Conservation (phyloP, 2,797 vertebrate genomes). For the Hydrolagus colliei region DNA sequence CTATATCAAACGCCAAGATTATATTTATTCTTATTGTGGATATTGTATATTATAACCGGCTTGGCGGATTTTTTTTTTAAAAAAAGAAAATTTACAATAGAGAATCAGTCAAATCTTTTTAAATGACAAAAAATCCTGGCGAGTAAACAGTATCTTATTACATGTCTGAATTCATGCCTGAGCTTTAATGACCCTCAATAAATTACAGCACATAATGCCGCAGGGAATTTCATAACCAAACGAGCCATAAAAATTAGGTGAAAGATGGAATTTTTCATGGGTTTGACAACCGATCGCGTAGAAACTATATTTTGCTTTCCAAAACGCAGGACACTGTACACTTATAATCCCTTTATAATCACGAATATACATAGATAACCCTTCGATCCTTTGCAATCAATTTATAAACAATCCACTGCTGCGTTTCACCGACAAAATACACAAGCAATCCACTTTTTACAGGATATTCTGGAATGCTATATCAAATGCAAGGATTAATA, state of each 20-base stretch:
- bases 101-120: background rate
- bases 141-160: conserved; percentile 10
- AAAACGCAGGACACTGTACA: background rate
- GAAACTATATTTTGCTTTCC: conserved; percentile 1
- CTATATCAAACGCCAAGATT: too few relatives aligned
- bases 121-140: conserved; percentile 2
- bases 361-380: too few relatives aligned
- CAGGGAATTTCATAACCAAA: conserved; percentile 22
- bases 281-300: background rate
- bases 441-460: too few relatives aligned
- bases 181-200: conserved; percentile 24
- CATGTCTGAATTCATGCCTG: conserved; percentile 21
- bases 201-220: conserved; percentile 27
- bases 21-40: too few relatives aligned
- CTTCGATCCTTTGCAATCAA: too few relatives aligned
- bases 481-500: too few relatives aligned
- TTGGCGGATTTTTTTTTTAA: background rate
- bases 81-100: conserved; percentile 1
- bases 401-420: too few relatives aligned
- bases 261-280: conserved; percentile 26
- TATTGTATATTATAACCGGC: background rate
- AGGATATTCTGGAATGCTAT: too few relatives aligned
- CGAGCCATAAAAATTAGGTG: background rate
- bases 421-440: too few relatives aligned
- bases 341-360: too few relatives aligned